Percentiles rank a stretch among this genome's conserved stretches.
phyloP scores from a whole-genome alignment of 2,888 invertebrate genomes.

The Pecten maximus region DNA sequence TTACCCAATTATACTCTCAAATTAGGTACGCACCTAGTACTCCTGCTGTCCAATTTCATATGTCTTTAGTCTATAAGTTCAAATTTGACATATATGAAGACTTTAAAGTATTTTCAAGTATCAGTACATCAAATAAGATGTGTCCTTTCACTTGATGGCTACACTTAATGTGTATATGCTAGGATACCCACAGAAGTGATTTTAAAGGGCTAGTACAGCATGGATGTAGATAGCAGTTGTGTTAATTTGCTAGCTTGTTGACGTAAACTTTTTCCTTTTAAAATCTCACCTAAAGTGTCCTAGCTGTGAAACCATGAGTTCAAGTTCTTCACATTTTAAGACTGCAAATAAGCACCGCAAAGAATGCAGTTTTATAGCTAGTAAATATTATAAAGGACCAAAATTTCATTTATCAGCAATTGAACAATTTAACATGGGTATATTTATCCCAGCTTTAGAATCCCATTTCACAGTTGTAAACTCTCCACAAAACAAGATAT shows the following conservation, averaged over 20 bases:
- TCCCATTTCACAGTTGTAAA: constrained; percentile 13
- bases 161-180: background rate
- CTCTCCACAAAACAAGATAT: background rate
- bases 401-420: background rate
- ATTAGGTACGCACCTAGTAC: background rate
- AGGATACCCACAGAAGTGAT: background rate
- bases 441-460: background rate
- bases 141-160: background rate
- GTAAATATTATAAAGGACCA: background rate
- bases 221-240: background rate
- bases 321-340: background rate
- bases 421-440: background rate
- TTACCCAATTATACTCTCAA: background rate
- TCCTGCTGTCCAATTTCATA: background rate
- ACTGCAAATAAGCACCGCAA: background rate
- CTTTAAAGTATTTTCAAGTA: constrained; percentile 13
- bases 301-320: background rate
- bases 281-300: background rate
- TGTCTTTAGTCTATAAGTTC: background rate
- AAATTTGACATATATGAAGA: background rate
- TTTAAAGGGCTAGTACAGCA: background rate
- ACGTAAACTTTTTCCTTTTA: background rate
- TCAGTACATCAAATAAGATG: background rate
- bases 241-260: background rate
- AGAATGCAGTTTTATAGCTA: background rate